These are phyloP conservation scores for Gymnobelideus leadbeateri DNA, from an alignment of 2,113 vertebrate genomes.

Conservation along the genomic window DNA sequence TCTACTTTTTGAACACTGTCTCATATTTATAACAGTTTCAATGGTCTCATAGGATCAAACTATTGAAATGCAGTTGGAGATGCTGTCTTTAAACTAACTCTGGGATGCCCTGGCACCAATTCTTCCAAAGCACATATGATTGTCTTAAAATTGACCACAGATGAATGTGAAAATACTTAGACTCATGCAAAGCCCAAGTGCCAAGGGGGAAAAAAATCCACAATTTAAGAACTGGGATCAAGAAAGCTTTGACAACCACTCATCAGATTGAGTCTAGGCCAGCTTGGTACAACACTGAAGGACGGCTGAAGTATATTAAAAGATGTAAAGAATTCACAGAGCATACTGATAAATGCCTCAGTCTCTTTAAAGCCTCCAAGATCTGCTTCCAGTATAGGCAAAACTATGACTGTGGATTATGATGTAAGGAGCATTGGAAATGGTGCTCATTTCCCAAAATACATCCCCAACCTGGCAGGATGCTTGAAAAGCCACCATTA, in stretches of 20 bases:
- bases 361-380: not conserved
- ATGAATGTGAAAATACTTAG: slow-evolving; percentile 26
- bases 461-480: slow-evolving; percentile 37
- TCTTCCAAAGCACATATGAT: slow-evolving; percentile 46
- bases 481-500: not conserved
- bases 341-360: not conserved
- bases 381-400: not conserved
- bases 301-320: not conserved
- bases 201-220: slow-evolving; percentile 10
- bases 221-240: slow-evolving; percentile 35
- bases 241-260: slow-evolving; percentile 48
- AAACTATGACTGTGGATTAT: not conserved
- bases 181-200: slow-evolving; percentile 3
- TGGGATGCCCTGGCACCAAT: slow-evolving; percentile 45
- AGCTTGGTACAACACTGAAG: not conserved
- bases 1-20: slow-evolving; percentile 58
- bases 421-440: slow-evolving; percentile 6
- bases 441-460: not conserved
- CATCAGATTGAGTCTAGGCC: not conserved
- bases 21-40: slow-evolving; percentile 51
- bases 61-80: slow-evolving; percentile 69
- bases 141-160: slow-evolving; percentile 40
- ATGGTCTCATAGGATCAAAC: slow-evolving; percentile 45
- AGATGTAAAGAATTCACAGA: not conserved
- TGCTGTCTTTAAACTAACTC: slow-evolving; percentile 56